Conservation (phyloP, 2,113 vertebrate genomes). For the Craseonycteris thonglongyai region DNA sequence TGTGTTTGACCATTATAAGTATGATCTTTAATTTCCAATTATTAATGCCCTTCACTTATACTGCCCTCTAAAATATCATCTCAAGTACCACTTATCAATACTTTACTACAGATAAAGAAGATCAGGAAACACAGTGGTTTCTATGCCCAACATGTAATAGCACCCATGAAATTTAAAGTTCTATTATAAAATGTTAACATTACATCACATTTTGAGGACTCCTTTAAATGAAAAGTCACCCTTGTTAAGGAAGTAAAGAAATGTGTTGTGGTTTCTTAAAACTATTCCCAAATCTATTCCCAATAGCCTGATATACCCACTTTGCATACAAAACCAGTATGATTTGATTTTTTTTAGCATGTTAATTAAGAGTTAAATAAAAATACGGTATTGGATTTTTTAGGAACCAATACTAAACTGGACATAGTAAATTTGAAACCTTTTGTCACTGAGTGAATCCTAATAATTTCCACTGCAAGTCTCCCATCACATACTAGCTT, state of each 20-base stretch:
- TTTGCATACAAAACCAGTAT: not conserved
- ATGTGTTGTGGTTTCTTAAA: not conserved
- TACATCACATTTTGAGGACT: not conserved
- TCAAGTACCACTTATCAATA: not conserved
- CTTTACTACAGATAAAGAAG: not conserved
- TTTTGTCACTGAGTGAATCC: not conserved
- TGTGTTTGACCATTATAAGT: not conserved
- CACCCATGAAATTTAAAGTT: not conserved
- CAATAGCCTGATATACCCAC: not conserved
- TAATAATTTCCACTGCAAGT: not conserved
- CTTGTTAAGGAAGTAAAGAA: not conserved
- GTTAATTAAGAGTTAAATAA: conserved; percentile 7
- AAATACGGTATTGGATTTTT: not conserved
- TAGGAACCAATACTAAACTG: not conserved
- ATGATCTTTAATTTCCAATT: not conserved
- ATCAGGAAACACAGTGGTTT: not conserved
- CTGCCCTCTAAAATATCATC: not conserved
- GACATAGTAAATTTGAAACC: not conserved
- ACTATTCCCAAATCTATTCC: not conserved
- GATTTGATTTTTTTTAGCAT: not conserved
- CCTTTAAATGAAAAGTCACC: not conserved
- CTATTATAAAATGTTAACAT: not conserved
- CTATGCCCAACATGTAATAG: not conserved
- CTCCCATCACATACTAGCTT: not conserved
- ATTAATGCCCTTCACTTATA: not conserved